Evolutionary conservation across 2,113 vertebrate species (phyloP).

Genomic region (Dicerorhinus sumatrensis): DNA sequence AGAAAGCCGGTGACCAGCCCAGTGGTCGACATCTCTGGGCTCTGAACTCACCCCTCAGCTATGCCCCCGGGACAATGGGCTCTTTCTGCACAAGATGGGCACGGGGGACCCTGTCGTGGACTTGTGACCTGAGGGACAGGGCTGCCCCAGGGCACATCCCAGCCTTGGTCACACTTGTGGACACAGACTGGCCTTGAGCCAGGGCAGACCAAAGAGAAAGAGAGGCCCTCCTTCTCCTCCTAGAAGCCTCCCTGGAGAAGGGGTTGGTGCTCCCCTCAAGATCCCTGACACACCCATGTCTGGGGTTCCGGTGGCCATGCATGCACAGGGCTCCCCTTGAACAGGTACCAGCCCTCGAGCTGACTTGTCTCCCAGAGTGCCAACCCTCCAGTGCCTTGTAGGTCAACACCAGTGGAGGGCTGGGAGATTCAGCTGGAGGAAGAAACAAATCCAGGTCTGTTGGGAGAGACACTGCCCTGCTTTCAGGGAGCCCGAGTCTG

Average conservation of each 20-base stretch:
- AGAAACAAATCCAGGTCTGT: neutral
- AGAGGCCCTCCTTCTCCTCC: neutral
- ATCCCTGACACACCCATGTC: neutral
- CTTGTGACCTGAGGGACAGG: conserved; percentile 75
- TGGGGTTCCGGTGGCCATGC: neutral
- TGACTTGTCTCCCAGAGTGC: neutral
- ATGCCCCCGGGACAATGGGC: conserved; percentile 83
- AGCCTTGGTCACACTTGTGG: conserved; percentile 52
- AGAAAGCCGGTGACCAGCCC: conserved; percentile 44
- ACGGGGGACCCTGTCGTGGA: conserved; percentile 68
- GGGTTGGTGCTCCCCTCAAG: neutral
- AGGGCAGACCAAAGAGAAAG: conserved; percentile 8
- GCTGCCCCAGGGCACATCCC: conserved; percentile 42
- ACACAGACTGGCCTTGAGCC: conserved; percentile 66
- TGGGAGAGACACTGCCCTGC: neutral
- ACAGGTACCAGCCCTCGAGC: neutral
- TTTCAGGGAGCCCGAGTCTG: neutral
- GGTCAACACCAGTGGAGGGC: neutral
- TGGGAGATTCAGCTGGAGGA: neutral
- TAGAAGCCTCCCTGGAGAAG: conserved; percentile 32
- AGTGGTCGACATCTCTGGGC: conserved; percentile 32
- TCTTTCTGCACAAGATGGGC: conserved; percentile 78
- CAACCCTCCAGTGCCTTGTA: neutral
- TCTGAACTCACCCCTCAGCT: conserved; percentile 85
- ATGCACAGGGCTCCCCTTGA: rapidly evolving